Conservation (phyloP, 2,797 vertebrate species). For the Momotus momota region DNA sequence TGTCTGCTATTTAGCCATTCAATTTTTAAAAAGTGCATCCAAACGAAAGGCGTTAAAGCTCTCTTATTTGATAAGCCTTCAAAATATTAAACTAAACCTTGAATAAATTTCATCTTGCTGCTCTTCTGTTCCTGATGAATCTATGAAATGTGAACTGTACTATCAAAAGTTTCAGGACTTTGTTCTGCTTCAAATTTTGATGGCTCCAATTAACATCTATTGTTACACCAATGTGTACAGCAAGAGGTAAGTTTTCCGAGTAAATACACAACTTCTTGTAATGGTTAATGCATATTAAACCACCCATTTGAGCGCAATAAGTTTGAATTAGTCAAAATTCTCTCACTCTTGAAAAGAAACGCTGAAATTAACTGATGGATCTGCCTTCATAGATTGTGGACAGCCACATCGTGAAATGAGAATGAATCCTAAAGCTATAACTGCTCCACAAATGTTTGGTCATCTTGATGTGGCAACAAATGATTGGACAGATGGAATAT, state of each 20-base stretch:
- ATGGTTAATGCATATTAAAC: background rate
- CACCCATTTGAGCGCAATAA: background rate
- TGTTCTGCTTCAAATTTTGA: background rate
- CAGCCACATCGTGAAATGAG: conserved; percentile 95
- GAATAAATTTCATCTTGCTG: background rate
- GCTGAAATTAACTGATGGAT: background rate
- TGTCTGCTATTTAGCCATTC: background rate
- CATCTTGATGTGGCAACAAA: conserved; percentile 94
- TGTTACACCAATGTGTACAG: background rate
- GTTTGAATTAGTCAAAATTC: background rate
- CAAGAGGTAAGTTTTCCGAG: background rate
- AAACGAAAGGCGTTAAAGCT: background rate
- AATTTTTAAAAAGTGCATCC: background rate
- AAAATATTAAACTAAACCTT: background rate
- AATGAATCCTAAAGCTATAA: conserved; percentile 99
- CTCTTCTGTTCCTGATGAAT: background rate
- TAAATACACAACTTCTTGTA: background rate
- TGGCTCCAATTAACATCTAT: background rate
- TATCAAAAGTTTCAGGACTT: background rate
- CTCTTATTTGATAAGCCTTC: background rate
- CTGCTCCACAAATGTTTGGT: conserved; percentile 97
- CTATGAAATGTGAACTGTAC: background rate
- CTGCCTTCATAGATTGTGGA: conserved; percentile 85
- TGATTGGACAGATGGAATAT: conserved; percentile 98
- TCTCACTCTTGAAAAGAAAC: background rate